These are phyloP conservation scores for Napeogenes sylphis DNA, from an alignment of 2,888 invertebrate species.

Conservation along the genomic window DNA sequence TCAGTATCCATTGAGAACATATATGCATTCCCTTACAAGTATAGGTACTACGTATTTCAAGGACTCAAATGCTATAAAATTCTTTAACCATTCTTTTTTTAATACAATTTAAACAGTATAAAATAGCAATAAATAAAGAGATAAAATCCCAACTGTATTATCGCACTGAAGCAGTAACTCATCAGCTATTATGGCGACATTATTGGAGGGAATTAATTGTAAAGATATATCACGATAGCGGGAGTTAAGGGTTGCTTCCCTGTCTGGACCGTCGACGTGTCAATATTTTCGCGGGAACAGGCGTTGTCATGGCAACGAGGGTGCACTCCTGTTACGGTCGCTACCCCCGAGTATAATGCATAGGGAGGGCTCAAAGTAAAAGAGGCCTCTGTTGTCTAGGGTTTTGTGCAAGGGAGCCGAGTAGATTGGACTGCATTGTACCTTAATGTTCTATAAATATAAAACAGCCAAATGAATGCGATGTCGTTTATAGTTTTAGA, in stretches of 20 bases:
- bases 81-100: background rate
- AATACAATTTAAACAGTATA: background rate
- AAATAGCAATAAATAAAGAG: background rate
- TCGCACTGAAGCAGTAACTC: slow-evolving; percentile 53
- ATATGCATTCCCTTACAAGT: background rate
- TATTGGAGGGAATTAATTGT: slow-evolving; percentile 50
- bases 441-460: slow-evolving; percentile 30
- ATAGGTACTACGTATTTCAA: background rate
- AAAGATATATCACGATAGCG: slow-evolving; percentile 62
- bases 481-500: slow-evolving; percentile 1
- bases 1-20: too few species aligned
- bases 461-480: slow-evolving; percentile 13
- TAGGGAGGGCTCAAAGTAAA: slow-evolving; percentile 53
- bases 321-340: slow-evolving; percentile 60
- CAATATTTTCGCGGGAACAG: slow-evolving; percentile 66
- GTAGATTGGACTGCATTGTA: slow-evolving; percentile 34
- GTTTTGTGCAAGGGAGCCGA: slow-evolving; percentile 55
- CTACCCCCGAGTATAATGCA: slow-evolving; percentile 63
- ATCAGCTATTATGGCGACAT: slow-evolving; percentile 64
- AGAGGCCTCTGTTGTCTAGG: slow-evolving; percentile 58
- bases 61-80: too few species aligned
- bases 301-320: slow-evolving; percentile 70
- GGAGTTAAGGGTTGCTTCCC: slow-evolving; percentile 39
- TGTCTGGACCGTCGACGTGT: slow-evolving; percentile 61
- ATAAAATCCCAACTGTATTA: slow-evolving; percentile 37